Evolutionary conservation across 2,113 vertebrate species (phyloP).

Genomic region (Pao palembangensis): DNA sequence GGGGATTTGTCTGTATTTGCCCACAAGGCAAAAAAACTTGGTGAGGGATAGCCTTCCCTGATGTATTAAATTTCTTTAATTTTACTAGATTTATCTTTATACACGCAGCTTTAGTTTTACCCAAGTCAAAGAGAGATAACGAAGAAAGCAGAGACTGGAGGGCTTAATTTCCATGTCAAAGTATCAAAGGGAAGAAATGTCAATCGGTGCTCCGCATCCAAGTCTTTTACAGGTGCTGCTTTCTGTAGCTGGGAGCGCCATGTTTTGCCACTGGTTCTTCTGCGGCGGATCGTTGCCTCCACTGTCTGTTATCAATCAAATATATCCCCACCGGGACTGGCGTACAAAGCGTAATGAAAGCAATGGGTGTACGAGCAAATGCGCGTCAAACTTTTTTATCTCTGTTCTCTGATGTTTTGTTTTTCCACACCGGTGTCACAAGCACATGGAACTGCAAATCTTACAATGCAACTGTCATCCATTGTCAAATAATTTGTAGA

Average conservation of each 20-base stretch:
- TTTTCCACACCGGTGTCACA: constrained; percentile 56
- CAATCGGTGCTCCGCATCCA: constrained; percentile 58
- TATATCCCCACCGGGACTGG: constrained; percentile 44
- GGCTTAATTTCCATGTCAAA: constrained; percentile 68
- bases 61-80: constrained; percentile 24
- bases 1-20: no score
- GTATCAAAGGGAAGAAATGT: constrained; percentile 56
- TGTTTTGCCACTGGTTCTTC: constrained; percentile 58
- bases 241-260: constrained; percentile 52
- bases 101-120: constrained; percentile 26
- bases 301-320: constrained; percentile 68
- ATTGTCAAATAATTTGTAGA: constrained; percentile 56
- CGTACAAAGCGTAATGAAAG: constrained; percentile 46
- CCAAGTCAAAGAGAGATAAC: constrained; percentile 47
- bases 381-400: constrained; percentile 60
- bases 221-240: constrained; percentile 46
- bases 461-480: constrained; percentile 59
- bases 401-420: constrained; percentile 58
- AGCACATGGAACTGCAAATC: constrained; percentile 44
- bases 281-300: constrained; percentile 52
- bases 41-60: constrained; percentile 7
- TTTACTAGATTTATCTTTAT: constrained; percentile 39
- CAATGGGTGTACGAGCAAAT: constrained; percentile 64
- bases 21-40: no score
- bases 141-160: constrained; percentile 55